Percentiles rank a stretch among this genome's conserved stretches.
Evolutionary conservation across 2,113 vertebrate species (phyloP).

Genomic region (Chionis minor): DNA sequence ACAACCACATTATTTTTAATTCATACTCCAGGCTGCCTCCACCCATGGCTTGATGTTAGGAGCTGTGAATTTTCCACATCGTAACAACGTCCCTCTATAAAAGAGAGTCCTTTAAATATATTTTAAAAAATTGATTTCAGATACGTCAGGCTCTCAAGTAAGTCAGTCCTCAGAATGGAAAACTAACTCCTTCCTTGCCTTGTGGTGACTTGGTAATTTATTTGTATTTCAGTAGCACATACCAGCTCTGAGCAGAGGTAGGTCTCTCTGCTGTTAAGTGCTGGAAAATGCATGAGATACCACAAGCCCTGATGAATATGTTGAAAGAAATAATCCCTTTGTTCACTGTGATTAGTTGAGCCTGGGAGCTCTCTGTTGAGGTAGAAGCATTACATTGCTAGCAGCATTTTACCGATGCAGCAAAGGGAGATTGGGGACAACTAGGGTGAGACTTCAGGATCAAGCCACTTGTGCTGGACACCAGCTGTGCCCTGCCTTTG

Average conservation of each 20-base stretch:
- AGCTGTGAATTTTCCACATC: constrained; percentile 49
- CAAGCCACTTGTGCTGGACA: not conserved
- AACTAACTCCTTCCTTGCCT: constrained; percentile 3
- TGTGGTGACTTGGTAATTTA: not conserved
- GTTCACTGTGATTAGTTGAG: not conserved
- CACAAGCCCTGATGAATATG: not conserved
- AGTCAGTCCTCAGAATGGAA: constrained; percentile 16
- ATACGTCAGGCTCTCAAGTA: not conserved
- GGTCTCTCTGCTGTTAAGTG: not conserved
- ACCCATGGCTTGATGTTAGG: constrained; percentile 39
- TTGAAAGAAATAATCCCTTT: not conserved
- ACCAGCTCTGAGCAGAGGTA: not conserved
- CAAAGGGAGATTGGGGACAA: not conserved
- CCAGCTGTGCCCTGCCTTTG: not conserved
- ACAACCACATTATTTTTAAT: constrained; percentile 62
- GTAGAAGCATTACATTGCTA: not conserved
- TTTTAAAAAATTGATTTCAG: constrained; percentile 7
- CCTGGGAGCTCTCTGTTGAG: not conserved
- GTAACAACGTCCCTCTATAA: constrained; percentile 35
- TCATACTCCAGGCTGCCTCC: constrained; percentile 47
- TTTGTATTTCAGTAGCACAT: constrained; percentile 6
- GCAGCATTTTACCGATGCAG: not conserved
- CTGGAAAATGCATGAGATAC: not conserved
- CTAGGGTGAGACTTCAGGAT: not conserved
- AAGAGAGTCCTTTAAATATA: constrained; percentile 2